Base-by-base conservation (phyloP, 30 jellyfish, hydroid and myxozoan genomes). In the Rhopilema esculentum region DNA sequence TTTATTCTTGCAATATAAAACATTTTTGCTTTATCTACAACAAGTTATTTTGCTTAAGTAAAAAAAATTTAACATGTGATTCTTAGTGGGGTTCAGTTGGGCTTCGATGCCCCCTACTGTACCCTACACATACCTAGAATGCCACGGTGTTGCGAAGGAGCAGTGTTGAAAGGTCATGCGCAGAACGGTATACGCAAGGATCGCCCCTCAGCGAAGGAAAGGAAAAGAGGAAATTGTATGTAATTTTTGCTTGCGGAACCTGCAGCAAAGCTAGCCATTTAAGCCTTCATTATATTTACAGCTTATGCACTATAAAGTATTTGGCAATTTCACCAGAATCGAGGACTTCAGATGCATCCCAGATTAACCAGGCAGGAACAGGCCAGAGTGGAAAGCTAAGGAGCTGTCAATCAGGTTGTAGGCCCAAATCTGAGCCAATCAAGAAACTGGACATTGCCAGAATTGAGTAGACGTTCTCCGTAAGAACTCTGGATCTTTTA, bases 161-260 rank as follows among this genome's bases (percentile, higher is more conserved):
- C 49, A 32, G 74, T 61, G 81, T 12, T 32, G 69, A 68, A 33
- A 40, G 63, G 81, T 27, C 92, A 70, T 84, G 92, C 92, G 92
- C 87, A 84, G 87, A 51, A 72, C 66, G 25, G 69, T 75, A 78
- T 78, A 84, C 92, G 87, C 86, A 84, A 84, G 92, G 92, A 84
- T 70, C 92, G 87, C 87, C 92, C 91, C 92, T 25, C 87, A 26
- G 75, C 19, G 24, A 16, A 51, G 72, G 66, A 26, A 65, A 31
- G 27, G 28, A 72, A 84, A 84, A 84, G 92, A 84, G 92, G 92
- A 84, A 84, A 84, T 85, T 65, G 92, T 61, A 84, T 25, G 49
- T 7, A 78, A 29, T 78, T 78, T 75, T 78, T 69, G 66, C 65
- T 78, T 74, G 50, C 30, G 23, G 57, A 6, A 12, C 12, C 12